A percentile compares a stretch with the other conserved stretches of the same genome.
These are phyloP conservation scores for Steromphala cineraria DNA, from an alignment of 2,888 invertebrate species.

Conservation along the genomic window DNA sequence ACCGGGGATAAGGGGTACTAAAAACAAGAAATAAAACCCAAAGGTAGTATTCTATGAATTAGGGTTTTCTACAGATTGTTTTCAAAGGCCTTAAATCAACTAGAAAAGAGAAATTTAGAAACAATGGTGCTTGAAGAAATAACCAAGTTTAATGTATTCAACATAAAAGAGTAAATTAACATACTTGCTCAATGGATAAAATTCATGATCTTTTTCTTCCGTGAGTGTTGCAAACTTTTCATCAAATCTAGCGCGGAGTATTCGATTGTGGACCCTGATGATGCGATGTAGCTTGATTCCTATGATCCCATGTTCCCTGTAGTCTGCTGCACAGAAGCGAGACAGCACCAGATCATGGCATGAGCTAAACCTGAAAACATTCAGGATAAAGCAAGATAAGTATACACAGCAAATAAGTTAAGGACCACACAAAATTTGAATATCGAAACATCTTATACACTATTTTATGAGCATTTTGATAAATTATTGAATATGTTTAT, in stretches of 20 bases:
- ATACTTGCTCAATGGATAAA: slow-evolving; percentile 61
- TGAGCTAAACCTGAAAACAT: slow-evolving; percentile 69
- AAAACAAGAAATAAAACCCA: too few species aligned
- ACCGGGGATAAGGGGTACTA: too few species aligned
- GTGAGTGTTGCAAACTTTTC: slow-evolving; percentile 62
- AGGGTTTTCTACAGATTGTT: too few species aligned
- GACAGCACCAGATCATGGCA: slow-evolving; percentile 74
- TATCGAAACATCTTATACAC: too few species aligned
- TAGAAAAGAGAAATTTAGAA: too few species aligned
- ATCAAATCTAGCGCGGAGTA: slow-evolving; percentile 70
- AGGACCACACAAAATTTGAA: too few species aligned
- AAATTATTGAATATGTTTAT: too few species aligned
- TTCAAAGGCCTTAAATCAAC: not conserved
- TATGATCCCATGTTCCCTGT: slow-evolving; percentile 62
- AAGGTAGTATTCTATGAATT: too few species aligned
- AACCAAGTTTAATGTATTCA: too few species aligned
- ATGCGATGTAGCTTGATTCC: slow-evolving; percentile 72
- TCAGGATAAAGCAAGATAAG: not conserved
- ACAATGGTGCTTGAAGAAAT: too few species aligned
- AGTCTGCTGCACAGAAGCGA: slow-evolving; percentile 74
- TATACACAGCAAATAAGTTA: too few species aligned
- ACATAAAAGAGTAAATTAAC: not conserved
- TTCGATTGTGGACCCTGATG: slow-evolving; percentile 71
- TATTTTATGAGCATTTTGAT: too few species aligned
- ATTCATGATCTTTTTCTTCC: slow-evolving; percentile 66